phyloP scores from a whole-genome alignment of 2,797 vertebrate species.

The Tenualosa thibaudeaui region DNA sequence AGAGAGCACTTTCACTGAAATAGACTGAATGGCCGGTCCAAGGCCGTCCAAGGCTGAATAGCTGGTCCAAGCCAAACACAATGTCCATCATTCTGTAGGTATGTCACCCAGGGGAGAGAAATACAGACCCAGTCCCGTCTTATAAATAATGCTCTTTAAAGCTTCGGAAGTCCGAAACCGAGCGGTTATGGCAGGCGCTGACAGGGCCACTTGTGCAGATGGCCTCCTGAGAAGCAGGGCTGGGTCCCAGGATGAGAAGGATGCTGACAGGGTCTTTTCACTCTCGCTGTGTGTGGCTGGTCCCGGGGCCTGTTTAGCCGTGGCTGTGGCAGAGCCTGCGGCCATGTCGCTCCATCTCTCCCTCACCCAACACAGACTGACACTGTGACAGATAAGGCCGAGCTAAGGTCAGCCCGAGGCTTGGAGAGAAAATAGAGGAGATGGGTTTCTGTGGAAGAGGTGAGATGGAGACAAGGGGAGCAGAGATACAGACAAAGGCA shows the following conservation, averaged over 20 bases:
- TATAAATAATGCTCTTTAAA: conserved; percentile 17
- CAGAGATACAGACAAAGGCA: background rate
- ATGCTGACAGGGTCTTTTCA: conserved; percentile 32
- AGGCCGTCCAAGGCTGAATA: background rate
- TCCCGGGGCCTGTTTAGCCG: conserved; percentile 25
- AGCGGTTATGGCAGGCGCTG: background rate
- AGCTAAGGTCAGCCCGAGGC: background rate
- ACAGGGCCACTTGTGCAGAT: background rate
- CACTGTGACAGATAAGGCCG: conserved; percentile 41
- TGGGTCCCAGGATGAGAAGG: background rate
- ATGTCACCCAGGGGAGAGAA: background rate
- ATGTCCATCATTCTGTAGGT: background rate
- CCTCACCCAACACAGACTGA: conserved; percentile 36
- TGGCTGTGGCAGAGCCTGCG: conserved; percentile 26
- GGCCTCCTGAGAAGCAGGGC: background rate
- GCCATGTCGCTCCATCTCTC: conserved; percentile 16
- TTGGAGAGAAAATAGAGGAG: conserved; percentile 22
- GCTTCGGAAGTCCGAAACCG: background rate
- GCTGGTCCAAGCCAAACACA: background rate
- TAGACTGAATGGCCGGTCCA: background rate
- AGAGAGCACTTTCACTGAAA: background rate
- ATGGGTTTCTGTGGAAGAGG: background rate
- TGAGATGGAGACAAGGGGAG: background rate
- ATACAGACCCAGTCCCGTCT: background rate
- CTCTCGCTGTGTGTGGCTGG: conserved; percentile 28